Evolutionary conservation across 2,888 invertebrate genomes (phyloP), one percentile per base, ranked within the genome.

Genomic region (Macropis europaea): DNA sequence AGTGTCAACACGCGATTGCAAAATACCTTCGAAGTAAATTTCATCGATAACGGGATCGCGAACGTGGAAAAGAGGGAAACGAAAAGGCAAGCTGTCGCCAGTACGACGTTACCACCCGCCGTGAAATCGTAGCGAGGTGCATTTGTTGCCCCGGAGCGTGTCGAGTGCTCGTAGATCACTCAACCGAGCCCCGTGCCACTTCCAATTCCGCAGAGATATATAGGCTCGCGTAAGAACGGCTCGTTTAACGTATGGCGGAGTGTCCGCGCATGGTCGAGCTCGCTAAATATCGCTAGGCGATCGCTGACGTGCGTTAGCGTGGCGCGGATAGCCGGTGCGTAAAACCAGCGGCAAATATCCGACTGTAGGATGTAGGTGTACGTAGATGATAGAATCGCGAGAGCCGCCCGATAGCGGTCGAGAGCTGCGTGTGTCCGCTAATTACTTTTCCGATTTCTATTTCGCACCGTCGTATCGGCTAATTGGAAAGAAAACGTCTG

Each of bases 111-210:
- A 56, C 74, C 73, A 36, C 78, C 71, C 63, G 73, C 61, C 64
- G 80, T 64, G 73, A 78, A 81, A 81, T 78, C 76, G 79, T 77
- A 68, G 63, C 69, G 60, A 69, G 57, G 66, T 56, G 66, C 76
- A 78, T 79, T 80, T 72, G 81, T 80, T 73, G 73, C 57, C 64
- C 60, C 48, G 32, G 64, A 67, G 84, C 84, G 83, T 83, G 83
- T 77, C 78, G 77, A 82, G 79, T 66, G 78, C 77, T 84, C 84
- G 83, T 83, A 82, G 77, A 84, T 84, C 83, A 83, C 80, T 82
- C 83, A 71, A 74, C 76, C 71, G 72, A 67, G 64, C 62, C n/a
- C 45, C 52, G 61, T 63, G 76, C 73, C 68, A 73, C 78, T 77
- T 78, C 69, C 79, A 75, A 82, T 81, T 74, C 70, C 66, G 63